These are phyloP conservation scores for Troides helena DNA, from an alignment of 2,888 invertebrate genomes.

Conservation along the genomic window DNA sequence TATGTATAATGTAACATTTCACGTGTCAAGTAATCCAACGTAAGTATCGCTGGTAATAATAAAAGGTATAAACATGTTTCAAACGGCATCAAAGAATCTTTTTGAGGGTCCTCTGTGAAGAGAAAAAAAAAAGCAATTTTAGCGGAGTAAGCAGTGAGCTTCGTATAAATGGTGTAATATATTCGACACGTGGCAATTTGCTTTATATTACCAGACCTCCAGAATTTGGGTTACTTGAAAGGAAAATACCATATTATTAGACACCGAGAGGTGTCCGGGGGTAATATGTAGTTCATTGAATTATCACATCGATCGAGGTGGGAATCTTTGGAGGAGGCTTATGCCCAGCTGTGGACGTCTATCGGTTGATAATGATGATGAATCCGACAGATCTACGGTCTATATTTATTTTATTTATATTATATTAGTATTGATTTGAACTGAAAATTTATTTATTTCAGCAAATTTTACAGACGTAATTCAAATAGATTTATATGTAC, in stretches of 20 bases:
- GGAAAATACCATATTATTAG: not conserved
- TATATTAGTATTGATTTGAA: too few relatives aligned
- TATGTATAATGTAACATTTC: too few relatives aligned
- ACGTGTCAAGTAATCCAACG: not conserved
- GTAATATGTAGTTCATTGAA: not conserved
- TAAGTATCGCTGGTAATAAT: not conserved
- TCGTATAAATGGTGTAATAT: slow-evolving; percentile 1
- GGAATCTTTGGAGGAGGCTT: too few relatives aligned
- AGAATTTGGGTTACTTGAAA: not conserved
- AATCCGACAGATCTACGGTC: too few relatives aligned
- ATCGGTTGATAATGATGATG: too few relatives aligned
- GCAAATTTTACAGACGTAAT: too few relatives aligned
- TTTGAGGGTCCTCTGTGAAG: not conserved
- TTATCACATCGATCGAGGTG: not conserved
- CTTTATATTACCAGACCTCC: not conserved
- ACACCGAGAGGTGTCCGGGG: not conserved
- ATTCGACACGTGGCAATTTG: slow-evolving; percentile 1
- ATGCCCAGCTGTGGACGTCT: too few relatives aligned
- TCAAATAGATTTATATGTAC: too few relatives aligned
- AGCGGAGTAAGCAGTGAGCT: not conserved
- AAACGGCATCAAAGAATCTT: not conserved
- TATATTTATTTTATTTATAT: too few relatives aligned
- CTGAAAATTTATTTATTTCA: too few relatives aligned
- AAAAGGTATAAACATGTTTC: slow-evolving; percentile 1
- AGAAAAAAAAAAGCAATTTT: slow-evolving; percentile 1